Evolutionary conservation across 2,113 vertebrate species (phyloP), one percentile per base, ranked within the genome.

Genomic region (Platichthys stellatus): DNA sequence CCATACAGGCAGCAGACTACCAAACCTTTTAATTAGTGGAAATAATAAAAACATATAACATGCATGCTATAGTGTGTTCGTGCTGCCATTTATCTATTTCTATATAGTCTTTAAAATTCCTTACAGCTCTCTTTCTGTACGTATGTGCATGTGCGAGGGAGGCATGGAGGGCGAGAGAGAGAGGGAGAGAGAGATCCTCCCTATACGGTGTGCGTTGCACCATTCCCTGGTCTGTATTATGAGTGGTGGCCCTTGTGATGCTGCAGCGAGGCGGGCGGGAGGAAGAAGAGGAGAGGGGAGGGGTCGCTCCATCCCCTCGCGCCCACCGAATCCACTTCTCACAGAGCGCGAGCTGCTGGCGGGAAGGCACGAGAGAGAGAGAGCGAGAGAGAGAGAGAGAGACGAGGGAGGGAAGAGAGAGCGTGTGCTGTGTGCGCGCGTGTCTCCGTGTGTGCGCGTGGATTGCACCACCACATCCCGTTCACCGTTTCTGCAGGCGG

Each of bases 401-500:
- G 24, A 53, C 40, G 54, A 45, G 73, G 62, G 75, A 66, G 79
- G 75, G 70, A 76, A 69, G 66, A 47, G 74, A 61, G 74, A 54
- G 78, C 10, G 77, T 56, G 85, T 76, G 89, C 63, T 38, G 59
- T 38, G 59, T 12, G 59, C n/a, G 86, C 58, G 90, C 59, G 86
- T 76, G 83, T 80, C 78, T 78, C 74, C 64, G 83, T 90, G 88
- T 88, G 92, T 78, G 90, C 88, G 92, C 89, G 94, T 95, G 95
- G 92, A 95, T 94, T 95, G 95, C 95, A 88, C 90, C 94, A 95
- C 86, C 92, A 91, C 94, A 93, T 90, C 92, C 89, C 76, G 89
- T 84, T 80, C 90, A 92, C 83, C 86, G 91, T 90, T 92, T 83
- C 86, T 93, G 82, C 65, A 92, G 91, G 88, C 92, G 93, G 94